A percentile compares a stretch with the other conserved stretches of the same genome.
These are phyloP conservation scores for Aphelenchoides avenae DNA, from an alignment of 1,140 invertebrate species.

Conservation along the genomic window DNA sequence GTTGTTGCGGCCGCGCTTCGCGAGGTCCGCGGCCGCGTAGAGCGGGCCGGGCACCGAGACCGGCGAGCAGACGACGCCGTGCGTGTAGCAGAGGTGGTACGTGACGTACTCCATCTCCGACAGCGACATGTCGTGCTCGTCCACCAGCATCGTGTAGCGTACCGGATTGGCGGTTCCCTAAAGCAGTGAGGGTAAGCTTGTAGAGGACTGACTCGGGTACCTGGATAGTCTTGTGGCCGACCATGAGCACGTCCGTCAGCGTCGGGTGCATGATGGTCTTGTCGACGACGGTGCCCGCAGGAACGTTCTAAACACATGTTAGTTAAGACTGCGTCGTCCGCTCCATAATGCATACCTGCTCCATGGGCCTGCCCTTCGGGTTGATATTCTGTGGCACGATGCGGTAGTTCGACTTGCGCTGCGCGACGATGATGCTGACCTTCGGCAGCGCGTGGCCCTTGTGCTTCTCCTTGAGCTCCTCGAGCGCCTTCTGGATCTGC, in stretches of 20 bases:
- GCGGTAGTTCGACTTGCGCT: slow-evolving; percentile 27
- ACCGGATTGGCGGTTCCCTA: no score
- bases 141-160: no score
- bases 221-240: slow-evolving; percentile 26
- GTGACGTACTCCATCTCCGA: not conserved
- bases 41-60: not conserved
- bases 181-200: no score
- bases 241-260: slow-evolving; percentile 21
- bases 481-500: slow-evolving; percentile 12
- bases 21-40: not conserved
- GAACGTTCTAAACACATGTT: no score
- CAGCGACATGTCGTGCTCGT: no score
- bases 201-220: no score
- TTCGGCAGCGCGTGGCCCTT: slow-evolving; percentile 1
- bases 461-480: slow-evolving; percentile 7
- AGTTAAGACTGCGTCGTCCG: no score
- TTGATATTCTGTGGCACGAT: slow-evolving; percentile 19
- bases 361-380: not conserved
- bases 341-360: no score
- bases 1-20: not conserved
- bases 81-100: not conserved
- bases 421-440: slow-evolving; percentile 21
- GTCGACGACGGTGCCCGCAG: slow-evolving; percentile 27
- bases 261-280: slow-evolving; percentile 22
- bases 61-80: not conserved